These are phyloP conservation scores for Octopus bimaculoides DNA, from an alignment of 1,140 invertebrate genomes.

Conservation along the genomic window DNA sequence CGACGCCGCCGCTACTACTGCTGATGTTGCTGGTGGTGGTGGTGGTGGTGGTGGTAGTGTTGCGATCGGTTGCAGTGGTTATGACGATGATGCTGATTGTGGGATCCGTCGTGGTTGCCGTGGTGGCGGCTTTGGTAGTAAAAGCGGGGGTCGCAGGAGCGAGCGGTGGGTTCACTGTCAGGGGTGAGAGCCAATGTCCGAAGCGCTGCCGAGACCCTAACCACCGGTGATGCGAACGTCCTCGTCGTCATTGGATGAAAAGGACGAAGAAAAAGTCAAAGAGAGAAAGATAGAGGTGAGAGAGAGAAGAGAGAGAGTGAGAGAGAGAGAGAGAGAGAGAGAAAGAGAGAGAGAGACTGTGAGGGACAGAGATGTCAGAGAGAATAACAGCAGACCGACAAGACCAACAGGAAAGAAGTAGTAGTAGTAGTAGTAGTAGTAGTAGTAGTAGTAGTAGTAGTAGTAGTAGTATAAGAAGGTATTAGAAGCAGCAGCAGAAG, in stretches of 20 bases:
- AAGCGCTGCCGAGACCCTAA: neutral
- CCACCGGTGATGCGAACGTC: neutral
- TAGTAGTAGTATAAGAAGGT: neutral
- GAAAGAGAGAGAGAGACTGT: neutral
- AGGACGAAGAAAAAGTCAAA: neutral
- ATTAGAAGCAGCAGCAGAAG: neutral
- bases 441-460: neutral
- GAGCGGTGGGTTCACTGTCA: too few species aligned
- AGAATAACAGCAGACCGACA: neutral
- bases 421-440: neutral
- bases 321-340: slow-evolving; percentile 3
- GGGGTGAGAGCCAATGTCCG: too few species aligned
- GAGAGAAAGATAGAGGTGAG: slow-evolving; percentile 7
- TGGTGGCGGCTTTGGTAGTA: too few species aligned
- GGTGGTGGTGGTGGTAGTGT: too few species aligned
- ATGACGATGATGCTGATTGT: too few species aligned
- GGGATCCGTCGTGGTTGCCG: too few species aligned
- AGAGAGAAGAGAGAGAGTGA: slow-evolving; percentile 16
- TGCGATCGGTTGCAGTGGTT: too few species aligned
- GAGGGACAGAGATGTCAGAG: neutral
- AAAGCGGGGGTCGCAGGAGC: too few species aligned
- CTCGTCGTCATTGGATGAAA: neutral
- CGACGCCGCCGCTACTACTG: too few species aligned
- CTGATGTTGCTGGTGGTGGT: too few species aligned
- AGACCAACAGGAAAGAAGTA: neutral